Percentiles rank a stretch among this genome's conserved stretches.
Conservation (phyloP, 92 coral and sea anemone genomes). For the Zoanthus sociatus region DNA sequence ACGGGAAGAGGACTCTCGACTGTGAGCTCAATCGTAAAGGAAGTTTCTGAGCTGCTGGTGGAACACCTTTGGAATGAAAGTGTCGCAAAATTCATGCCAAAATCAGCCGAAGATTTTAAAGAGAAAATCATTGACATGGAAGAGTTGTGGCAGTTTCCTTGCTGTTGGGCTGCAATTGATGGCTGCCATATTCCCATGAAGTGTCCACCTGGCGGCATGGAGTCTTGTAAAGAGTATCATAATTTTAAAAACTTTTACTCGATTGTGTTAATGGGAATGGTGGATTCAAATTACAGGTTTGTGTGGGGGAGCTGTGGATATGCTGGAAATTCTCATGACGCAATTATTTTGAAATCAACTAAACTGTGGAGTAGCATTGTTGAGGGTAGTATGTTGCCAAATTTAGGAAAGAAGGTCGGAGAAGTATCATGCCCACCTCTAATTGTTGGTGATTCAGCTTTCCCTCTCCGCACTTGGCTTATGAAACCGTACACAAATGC, state of each 20-base stretch:
- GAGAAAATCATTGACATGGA: constrained; percentile 4
- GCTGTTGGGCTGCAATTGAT: too few relatives aligned
- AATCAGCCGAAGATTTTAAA: neutral
- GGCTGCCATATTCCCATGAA: too few relatives aligned
- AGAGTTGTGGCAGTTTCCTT: constrained; percentile 1
- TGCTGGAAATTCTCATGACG: neutral
- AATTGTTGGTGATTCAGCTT: constrained; percentile 4
- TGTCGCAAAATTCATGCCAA: neutral
- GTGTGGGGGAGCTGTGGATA: constrained; percentile 11
- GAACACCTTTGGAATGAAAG: constrained; percentile 9
- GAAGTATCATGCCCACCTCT: constrained; percentile 6
- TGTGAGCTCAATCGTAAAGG: constrained; percentile 6
- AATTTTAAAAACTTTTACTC: constrained; percentile 1
- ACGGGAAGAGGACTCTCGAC: constrained; percentile 3
- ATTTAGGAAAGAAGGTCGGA: neutral
- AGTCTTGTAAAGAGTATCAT: neutral
- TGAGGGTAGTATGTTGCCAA: neutral
- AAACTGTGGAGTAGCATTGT: neutral
- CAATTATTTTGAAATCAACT: constrained; percentile 5
- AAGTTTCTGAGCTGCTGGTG: neutral
- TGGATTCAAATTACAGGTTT: neutral
- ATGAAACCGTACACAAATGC: constrained; percentile 2
- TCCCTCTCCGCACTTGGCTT: constrained; percentile 1
- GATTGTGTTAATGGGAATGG: neutral
- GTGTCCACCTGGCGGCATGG: neutral